Percentiles rank a stretch among this genome's conserved stretches.
These are phyloP conservation scores for Drosophila arawakana DNA, from an alignment of 1,140 invertebrate genomes.

Conservation along the genomic window DNA sequence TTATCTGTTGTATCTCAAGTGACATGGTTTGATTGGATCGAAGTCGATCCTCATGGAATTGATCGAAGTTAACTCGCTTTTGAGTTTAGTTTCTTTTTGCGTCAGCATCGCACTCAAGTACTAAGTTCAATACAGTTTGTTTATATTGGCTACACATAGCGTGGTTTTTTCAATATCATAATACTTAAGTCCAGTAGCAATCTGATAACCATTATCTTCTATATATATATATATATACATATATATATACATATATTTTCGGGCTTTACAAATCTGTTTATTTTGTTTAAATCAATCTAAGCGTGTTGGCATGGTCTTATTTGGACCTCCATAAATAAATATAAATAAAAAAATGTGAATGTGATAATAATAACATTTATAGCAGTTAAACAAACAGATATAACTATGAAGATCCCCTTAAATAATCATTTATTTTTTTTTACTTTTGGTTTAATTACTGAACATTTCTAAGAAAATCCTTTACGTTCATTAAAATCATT, in stretches of 20 bases:
- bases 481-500: not conserved
- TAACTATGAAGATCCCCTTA: slow-evolving; percentile 1
- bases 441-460: too few relatives aligned
- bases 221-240: slow-evolving; percentile 11
- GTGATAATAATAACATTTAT: slow-evolving; percentile 23
- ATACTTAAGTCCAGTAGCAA: slow-evolving; percentile 5
- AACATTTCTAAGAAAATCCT: too few relatives aligned
- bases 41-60: slow-evolving; percentile 5
- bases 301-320: not conserved
- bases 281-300: slow-evolving; percentile 3
- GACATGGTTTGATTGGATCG: slow-evolving; percentile 24
- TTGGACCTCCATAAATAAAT: slow-evolving; percentile 1
- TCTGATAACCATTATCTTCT: slow-evolving; percentile 40
- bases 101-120: slow-evolving; percentile 47
- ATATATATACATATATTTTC: slow-evolving; percentile 17
- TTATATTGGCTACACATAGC: not conserved
- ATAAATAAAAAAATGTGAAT: not conserved
- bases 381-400: not conserved
- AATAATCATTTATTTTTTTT: slow-evolving; percentile 1
- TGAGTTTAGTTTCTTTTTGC: slow-evolving; percentile 31
- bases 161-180: slow-evolving; percentile 8
- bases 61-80: slow-evolving; percentile 25
- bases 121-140: slow-evolving; percentile 8
- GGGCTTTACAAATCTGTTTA: slow-evolving; percentile 10
- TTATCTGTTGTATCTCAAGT: slow-evolving; percentile 50